Conservation (phyloP, 2,113 vertebrate genomes). For the Equus przewalskii region DNA sequence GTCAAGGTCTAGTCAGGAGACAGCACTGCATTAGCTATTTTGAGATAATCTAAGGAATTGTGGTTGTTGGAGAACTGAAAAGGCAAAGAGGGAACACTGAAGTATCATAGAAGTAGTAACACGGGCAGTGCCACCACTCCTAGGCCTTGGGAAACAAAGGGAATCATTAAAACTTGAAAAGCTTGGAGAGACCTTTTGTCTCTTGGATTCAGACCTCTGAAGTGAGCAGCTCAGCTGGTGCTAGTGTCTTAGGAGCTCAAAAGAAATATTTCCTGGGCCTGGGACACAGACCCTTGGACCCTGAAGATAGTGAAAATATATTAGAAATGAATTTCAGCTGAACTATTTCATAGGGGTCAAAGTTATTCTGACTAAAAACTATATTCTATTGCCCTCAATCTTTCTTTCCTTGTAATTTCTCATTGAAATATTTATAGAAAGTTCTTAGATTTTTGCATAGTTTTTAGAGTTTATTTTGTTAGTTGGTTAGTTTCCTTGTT, state of each 20-base stretch:
- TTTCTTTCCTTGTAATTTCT: background rate
- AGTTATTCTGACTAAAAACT: slow-evolving; percentile 7
- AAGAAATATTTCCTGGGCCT: background rate
- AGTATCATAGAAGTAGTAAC: background rate
- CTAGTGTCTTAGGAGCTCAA: background rate
- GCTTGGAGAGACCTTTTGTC: background rate
- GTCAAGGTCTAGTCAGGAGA: background rate
- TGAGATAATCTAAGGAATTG: background rate
- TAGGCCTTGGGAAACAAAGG: background rate
- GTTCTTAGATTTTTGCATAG: background rate
- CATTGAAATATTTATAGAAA: background rate
- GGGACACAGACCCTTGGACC: background rate
- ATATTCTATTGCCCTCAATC: background rate
- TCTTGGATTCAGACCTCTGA: background rate
- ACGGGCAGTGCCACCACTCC: background rate
- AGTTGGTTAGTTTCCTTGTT: background rate
- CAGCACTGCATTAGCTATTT: background rate
- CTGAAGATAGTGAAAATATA: background rate
- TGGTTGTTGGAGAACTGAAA: background rate
- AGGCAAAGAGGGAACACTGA: background rate
- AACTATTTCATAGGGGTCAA: background rate
- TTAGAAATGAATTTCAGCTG: slow-evolving; percentile 7
- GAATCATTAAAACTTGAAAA: background rate
- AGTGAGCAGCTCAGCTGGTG: background rate
- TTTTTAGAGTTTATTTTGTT: slow-evolving; percentile 19